Evolutionary conservation across 1,140 invertebrate species (phyloP).

Genomic region (Panonychus citri): DNA sequence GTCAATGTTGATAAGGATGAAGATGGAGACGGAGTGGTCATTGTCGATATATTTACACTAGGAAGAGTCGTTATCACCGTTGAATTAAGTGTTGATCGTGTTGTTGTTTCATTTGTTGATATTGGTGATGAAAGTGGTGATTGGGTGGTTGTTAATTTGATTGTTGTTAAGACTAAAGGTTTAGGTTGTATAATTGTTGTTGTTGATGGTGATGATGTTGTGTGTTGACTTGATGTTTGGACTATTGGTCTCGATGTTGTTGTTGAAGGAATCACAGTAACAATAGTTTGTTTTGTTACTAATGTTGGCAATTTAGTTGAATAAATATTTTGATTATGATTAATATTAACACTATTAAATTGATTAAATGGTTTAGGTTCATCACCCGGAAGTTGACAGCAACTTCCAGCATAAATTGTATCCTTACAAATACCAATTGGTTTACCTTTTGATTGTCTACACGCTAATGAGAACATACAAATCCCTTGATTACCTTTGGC

Average conservation of each 20-base stretch:
- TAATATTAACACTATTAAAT: neutral
- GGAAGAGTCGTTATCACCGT: too few relatives aligned
- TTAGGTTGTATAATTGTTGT: neutral
- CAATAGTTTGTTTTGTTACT: neutral
- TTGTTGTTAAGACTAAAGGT: neutral
- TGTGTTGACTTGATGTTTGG: neutral
- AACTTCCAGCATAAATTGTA: constrained; percentile 71
- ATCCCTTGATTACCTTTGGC: neutral
- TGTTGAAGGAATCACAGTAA: neutral
- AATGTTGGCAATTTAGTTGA: neutral
- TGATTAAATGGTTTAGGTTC: neutral
- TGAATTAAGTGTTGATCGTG: too few relatives aligned
- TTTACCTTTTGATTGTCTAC: constrained; percentile 65
- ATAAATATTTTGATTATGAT: neutral
- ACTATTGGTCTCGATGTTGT: neutral
- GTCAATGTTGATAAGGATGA: too few relatives aligned
- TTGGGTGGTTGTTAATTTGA: neutral
- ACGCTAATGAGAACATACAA: constrained; percentile 35
- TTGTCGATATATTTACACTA: too few relatives aligned
- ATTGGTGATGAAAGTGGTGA: too few relatives aligned
- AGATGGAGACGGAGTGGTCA: too few relatives aligned
- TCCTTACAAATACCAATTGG: constrained; percentile 75
- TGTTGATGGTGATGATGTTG: neutral
- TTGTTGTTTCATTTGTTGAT: constrained; percentile 16
- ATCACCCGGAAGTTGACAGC: constrained; percentile 31